These are phyloP conservation scores for Sebastes trivittatus DNA, from an alignment of 2,797 vertebrate genomes.

Conservation along the genomic window DNA sequence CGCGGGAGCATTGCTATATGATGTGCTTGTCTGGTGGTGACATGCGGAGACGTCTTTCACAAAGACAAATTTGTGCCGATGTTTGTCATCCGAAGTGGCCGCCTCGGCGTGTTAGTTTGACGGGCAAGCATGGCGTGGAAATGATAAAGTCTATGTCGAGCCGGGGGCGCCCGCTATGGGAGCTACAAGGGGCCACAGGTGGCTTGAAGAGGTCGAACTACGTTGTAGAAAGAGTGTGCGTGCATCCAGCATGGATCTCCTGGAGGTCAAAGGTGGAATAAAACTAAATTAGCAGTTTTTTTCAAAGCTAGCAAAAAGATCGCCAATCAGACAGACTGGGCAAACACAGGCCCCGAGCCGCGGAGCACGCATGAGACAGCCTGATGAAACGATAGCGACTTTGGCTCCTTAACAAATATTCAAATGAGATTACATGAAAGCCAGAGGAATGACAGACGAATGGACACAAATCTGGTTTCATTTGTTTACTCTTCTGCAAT, in stretches of 20 bases:
- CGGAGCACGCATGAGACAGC: neutral
- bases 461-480: slow-evolving; percentile 73
- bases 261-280: slow-evolving; percentile 15
- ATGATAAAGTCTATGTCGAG: slow-evolving; percentile 39
- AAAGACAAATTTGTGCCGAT: slow-evolving; percentile 42
- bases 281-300: neutral
- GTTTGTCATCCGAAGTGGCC: slow-evolving; percentile 50
- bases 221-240: neutral
- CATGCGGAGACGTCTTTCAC: slow-evolving; percentile 45
- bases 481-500: slow-evolving; percentile 76
- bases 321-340: neutral
- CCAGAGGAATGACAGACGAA: slow-evolving; percentile 69
- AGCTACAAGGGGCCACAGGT: slow-evolving; percentile 10
- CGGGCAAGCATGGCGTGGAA: slow-evolving; percentile 39
- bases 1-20: slow-evolving; percentile 24
- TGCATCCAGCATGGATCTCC: neutral
- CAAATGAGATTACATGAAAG: slow-evolving; percentile 71
- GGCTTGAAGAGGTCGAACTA: slow-evolving; percentile 24
- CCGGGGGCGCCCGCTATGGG: neutral
- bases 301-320: slow-evolving; percentile 8
- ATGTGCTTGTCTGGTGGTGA: slow-evolving; percentile 35
- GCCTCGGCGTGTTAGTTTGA: slow-evolving; percentile 43
- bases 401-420: slow-evolving; percentile 69
- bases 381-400: slow-evolving; percentile 67
- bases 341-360: slow-evolving; percentile 12